A percentile compares a stretch with the other conserved stretches of the same genome.
These are phyloP conservation scores for Phengaris arion DNA, from an alignment of 2,888 invertebrate genomes.

Conservation along the genomic window DNA sequence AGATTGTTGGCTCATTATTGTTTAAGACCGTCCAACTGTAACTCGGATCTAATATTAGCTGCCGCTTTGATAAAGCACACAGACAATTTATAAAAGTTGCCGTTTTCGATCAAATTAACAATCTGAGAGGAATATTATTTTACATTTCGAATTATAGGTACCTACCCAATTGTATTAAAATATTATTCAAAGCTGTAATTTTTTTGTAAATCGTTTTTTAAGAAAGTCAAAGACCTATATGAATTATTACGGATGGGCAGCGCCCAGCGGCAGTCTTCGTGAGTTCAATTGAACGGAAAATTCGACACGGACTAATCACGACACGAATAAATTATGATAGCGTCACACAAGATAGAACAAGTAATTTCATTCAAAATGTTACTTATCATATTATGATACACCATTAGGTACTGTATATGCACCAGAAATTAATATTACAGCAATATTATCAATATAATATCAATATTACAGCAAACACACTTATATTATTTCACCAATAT, in stretches of 20 bases:
- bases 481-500: too few relatives aligned
- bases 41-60: conserved; percentile 52
- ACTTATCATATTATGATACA: not conserved
- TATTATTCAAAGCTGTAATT: not conserved
- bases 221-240: too few relatives aligned
- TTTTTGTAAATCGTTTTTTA: not conserved
- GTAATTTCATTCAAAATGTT: conserved; percentile 30
- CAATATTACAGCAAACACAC: too few relatives aligned
- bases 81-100: conserved; percentile 30
- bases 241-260: conserved; percentile 31
- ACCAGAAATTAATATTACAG: too few relatives aligned
- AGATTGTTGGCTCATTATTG: conserved; percentile 63
- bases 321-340: conserved; percentile 52
- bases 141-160: not conserved
- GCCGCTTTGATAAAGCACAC: conserved; percentile 38
- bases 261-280: conserved; percentile 51
- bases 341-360: conserved; percentile 38
- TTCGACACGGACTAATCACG: conserved; percentile 70
- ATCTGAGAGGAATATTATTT: conserved; percentile 2
- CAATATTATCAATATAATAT: too few relatives aligned
- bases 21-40: conserved; percentile 50
- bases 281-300: conserved; percentile 76
- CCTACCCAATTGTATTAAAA: not conserved
- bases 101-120: conserved; percentile 26
- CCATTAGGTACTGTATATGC: too few relatives aligned